Evolutionary conservation across 2,113 vertebrate species (phyloP), one percentile per base, ranked within the genome.

Genomic region (Phylloscopus trochiloides): DNA sequence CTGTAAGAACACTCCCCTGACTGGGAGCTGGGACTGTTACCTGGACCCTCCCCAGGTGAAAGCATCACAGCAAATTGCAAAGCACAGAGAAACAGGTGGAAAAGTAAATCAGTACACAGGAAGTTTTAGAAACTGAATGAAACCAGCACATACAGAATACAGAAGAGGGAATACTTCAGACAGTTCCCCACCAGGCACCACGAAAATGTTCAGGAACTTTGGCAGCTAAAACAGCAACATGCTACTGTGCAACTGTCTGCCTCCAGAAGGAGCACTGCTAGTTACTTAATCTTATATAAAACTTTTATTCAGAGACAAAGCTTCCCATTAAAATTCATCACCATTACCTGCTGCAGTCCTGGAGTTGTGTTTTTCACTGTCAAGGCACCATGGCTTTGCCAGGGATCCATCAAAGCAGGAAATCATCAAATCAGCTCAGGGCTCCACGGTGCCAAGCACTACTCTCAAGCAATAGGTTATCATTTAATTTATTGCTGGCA

Each of bases 301-400:
- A 96, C 59, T 93, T 88, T 84, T 86, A 78, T 67, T 88, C 79
- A 77, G 91, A 96, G 82, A 96, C 94, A 88, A 96, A 91, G 85
- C 86, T 86, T 59, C 86, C 86, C 25, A 96, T 96, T 96, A 97
- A 96, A 96, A 97, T 97, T 95, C 96, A 96, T 91, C 86, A 80
- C 96, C 96, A 96, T 84, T 78, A 94, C 92, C 92, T 95, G 92
- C 95, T 95, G 96, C 93, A 93, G 94, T 93, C 88, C 16, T 86
- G 82, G 79, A 90, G 78, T 21, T 92, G 86, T 86, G 95, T 96
- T 97, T 95, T 86, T 59, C 86, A 71, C 76, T 92, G 85, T 88
- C 88, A 92, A 47, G 84, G 92, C 13, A 4, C 79, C 58, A 3
- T 1, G 68, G 55, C 85, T 93, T 62, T 96, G 96, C 94, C 96